Evolutionary conservation across 2,797 vertebrate species (phyloP).

Genomic region (Hydrocynus forskahlii): DNA sequence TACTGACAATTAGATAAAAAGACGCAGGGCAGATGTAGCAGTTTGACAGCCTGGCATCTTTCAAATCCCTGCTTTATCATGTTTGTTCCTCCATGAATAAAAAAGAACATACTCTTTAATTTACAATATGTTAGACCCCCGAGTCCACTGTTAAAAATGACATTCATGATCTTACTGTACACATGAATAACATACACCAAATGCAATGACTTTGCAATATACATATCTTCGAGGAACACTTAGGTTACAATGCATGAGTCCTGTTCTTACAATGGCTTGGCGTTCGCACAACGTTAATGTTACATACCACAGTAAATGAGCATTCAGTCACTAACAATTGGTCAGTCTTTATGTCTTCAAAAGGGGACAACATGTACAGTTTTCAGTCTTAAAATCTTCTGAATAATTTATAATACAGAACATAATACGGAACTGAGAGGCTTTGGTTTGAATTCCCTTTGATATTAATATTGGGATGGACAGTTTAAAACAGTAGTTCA

Average conservation of each 20-base stretch:
- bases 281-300: neutral
- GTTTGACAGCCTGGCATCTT: neutral
- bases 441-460: neutral
- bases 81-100: conserved; percentile 18
- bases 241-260: neutral
- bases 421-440: neutral
- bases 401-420: neutral
- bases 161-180: neutral
- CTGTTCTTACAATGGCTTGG: neutral
- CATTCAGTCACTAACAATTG: too few species aligned
- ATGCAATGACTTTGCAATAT: neutral
- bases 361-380: too few species aligned
- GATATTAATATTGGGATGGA: too few species aligned
- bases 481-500: neutral
- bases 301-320: neutral
- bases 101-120: neutral
- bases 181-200: neutral
- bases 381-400: conserved; percentile 1
- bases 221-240: neutral
- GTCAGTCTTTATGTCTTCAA: too few species aligned
- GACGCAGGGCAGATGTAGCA: conserved; percentile 18
- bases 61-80: conserved; percentile 20
- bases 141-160: conserved; percentile 4
- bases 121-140: neutral
- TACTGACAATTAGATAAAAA: conserved; percentile 19